Base-by-base conservation (phyloP, 2,113 vertebrate genomes). In the Neotragus moschatus region DNA sequence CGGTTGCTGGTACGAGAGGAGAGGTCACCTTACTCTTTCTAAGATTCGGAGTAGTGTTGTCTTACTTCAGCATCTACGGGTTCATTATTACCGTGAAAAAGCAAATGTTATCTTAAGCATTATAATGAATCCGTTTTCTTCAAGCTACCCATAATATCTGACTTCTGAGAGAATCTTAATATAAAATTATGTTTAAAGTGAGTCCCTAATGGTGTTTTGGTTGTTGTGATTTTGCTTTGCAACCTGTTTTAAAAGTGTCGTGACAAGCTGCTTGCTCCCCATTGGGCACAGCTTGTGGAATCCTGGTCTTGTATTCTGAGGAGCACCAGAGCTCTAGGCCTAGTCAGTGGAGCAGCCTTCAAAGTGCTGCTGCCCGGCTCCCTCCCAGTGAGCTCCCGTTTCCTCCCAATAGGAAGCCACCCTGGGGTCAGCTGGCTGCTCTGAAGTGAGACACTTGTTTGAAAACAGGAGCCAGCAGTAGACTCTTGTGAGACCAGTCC, bases 341-440 rank as follows among this genome's bases (percentile, higher is more conserved):
- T 16, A n/a, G 55, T 13, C 6, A 2, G 23, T n/a, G 25, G 33
- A 60, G 33, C 43, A 8, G 33, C 19, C 7, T 15, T 88, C 55
- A 30, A 30, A 2, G 8, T 26, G 14, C 7, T 0, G 2, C 47
- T 2, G 14, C 43, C n/a, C 7, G 9, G n/a, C 30, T 36, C 56
- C 70, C 61, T n/a, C 61, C 53, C 25, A 14, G 82, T 12, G 11
- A 10, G 49, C 66, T 7, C 13, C 1, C 2, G 25, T 49, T 43
- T 23, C 70, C 36, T 73, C 21, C 36, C 21, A 1, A 0, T 14
- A 43, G 70, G 70, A 75, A 3, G 2, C 36, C 36, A 14, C n/a
- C 63, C 17, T 36, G 16, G 33, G 10, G 3, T 6, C 45, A n/a
- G 30, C 60, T 87, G 70, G 28, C 77, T 39, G 28, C 47, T 93